These are phyloP conservation scores for Listronotus bonariensis DNA, from an alignment of 1,140 invertebrate genomes.

Conservation along the genomic window DNA sequence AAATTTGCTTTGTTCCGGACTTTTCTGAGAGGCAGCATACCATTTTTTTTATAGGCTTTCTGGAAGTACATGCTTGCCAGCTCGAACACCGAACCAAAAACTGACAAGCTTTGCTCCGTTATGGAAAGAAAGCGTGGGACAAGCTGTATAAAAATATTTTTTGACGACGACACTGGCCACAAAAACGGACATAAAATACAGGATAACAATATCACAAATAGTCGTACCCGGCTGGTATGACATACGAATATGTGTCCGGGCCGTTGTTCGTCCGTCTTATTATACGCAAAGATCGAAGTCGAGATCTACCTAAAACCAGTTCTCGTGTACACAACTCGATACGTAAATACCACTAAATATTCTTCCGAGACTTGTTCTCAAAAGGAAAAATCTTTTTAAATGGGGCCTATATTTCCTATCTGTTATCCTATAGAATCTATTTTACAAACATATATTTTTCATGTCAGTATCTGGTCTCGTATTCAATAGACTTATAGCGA, in stretches of 20 bases:
- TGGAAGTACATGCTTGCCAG: too few species aligned
- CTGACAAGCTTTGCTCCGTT: too few species aligned
- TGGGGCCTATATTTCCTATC: conserved; percentile 24
- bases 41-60: too few species aligned
- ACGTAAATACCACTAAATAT: conserved; percentile 34
- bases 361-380: conserved; percentile 22
- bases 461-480: conserved; percentile 13
- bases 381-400: conserved; percentile 28
- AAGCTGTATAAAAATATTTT: neutral
- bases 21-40: too few species aligned
- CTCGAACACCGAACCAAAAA: too few species aligned
- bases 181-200: conserved; percentile 21
- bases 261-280: conserved; percentile 29
- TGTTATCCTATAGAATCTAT: conserved; percentile 30
- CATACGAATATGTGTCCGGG: conserved; percentile 32
- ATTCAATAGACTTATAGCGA: neutral
- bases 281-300: conserved; percentile 29
- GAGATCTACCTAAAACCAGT: conserved; percentile 19
- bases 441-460: conserved; percentile 31
- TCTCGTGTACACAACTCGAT: conserved; percentile 22
- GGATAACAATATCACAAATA: conserved; percentile 34
- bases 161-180: conserved; percentile 4
- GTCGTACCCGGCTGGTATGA: conserved; percentile 24
- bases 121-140: too few species aligned
- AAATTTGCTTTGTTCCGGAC: too few species aligned